Percentiles rank a stretch among this genome's conserved stretches.
These are phyloP conservation scores for Fissipunctia ypsillon DNA, from an alignment of 2,888 invertebrate species.

Conservation along the genomic window DNA sequence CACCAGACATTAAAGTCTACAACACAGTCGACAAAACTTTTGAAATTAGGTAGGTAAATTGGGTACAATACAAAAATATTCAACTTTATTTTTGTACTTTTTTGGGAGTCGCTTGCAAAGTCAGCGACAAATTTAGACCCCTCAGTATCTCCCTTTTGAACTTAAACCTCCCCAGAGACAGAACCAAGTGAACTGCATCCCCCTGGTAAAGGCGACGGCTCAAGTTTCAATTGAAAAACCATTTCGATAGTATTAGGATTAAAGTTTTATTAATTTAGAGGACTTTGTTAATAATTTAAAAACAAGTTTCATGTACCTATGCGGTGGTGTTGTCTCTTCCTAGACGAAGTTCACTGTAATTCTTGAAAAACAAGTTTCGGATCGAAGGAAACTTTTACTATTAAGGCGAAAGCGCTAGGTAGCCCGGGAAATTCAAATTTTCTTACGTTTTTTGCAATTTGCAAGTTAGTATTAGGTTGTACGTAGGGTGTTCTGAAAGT, in stretches of 20 bases:
- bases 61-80: too few relatives aligned
- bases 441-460: too few relatives aligned
- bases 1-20: constrained; percentile 5
- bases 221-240: constrained; percentile 34
- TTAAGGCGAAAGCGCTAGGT: too few relatives aligned
- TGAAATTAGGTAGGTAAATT: not conserved
- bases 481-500: too few relatives aligned
- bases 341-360: not conserved
- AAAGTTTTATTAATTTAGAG: constrained; percentile 10
- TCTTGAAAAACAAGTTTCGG: not conserved
- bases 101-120: not conserved
- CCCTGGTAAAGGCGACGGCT: not conserved
- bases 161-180: constrained; percentile 34
- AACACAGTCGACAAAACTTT: not conserved
- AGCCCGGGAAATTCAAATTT: too few relatives aligned
- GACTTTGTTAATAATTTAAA: not conserved
- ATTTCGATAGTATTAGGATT: not conserved
- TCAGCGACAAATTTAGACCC: not conserved
- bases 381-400: too few relatives aligned
- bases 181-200: not conserved
- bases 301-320: not conserved
- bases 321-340: not conserved
- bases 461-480: too few relatives aligned
- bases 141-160: not conserved
- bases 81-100: not conserved